Evolutionary conservation across 2,797 vertebrate genomes (phyloP).

Genomic region (Vultur gryphus): DNA sequence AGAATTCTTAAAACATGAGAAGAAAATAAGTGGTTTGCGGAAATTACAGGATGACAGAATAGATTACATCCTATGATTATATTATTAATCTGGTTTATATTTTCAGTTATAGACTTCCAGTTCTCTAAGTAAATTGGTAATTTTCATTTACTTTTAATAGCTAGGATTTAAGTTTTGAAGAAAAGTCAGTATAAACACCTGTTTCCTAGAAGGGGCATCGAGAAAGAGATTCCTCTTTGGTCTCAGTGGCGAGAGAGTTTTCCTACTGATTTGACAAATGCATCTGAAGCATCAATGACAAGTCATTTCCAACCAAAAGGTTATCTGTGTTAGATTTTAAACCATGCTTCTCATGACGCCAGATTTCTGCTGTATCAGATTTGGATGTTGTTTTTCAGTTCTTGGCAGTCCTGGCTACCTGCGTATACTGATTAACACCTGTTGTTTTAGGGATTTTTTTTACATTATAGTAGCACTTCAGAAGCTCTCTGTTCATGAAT

Average conservation of each 20-base stretch:
- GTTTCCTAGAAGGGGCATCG: background rate
- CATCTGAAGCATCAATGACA: background rate
- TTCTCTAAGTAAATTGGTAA: background rate
- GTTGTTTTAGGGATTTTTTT: background rate
- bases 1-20: background rate
- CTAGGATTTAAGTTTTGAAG: background rate
- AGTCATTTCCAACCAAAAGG: background rate
- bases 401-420: background rate
- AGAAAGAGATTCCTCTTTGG: background rate
- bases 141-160: background rate
- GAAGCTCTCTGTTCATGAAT: background rate
- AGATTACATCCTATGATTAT: background rate
- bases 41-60: background rate
- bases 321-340: background rate
- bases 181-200: background rate
- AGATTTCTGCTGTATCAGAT: background rate
- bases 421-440: rapidly evolving
- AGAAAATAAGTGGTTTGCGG: background rate
- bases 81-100: background rate
- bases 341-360: background rate
- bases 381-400: background rate
- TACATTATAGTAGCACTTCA: background rate
- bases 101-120: background rate
- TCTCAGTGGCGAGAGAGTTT: background rate
- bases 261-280: background rate